Percentiles rank a stretch among this genome's conserved stretches.
These are phyloP conservation scores for Micrasema minimum DNA, from an alignment of 1,140 invertebrate species.

Conservation along the genomic window DNA sequence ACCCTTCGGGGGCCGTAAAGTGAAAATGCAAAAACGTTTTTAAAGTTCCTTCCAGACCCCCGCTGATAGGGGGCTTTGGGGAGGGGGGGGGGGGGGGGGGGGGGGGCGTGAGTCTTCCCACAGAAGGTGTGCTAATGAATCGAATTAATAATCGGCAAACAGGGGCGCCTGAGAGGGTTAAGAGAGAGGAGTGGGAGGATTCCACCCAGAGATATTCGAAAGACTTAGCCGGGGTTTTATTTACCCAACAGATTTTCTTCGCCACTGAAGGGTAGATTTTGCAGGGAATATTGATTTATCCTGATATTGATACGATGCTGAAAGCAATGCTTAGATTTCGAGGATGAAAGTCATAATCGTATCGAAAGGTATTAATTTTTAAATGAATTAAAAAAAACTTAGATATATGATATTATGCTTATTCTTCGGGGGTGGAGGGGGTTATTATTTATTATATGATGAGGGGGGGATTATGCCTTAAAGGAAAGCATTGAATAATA, in stretches of 20 bases:
- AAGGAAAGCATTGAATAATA: too few species aligned
- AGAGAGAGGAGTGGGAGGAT: background rate
- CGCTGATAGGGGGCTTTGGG: slow-evolving; percentile 52
- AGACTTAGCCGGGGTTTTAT: slow-evolving; percentile 32
- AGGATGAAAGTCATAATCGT: too few species aligned
- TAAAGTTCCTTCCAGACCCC: slow-evolving; percentile 47
- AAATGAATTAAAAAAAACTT: too few species aligned
- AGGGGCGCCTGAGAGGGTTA: slow-evolving; percentile 39
- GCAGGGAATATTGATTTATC: slow-evolving; percentile 27
- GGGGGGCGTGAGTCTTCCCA: too few species aligned
- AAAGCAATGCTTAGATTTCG: too few species aligned
- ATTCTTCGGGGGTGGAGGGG: too few species aligned
- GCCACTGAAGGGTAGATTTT: slow-evolving; percentile 12
- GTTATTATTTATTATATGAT: too few species aligned
- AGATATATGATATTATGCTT: too few species aligned
- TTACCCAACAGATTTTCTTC: slow-evolving; percentile 29
- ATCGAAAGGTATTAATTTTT: too few species aligned
- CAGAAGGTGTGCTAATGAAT: slow-evolving; percentile 54
- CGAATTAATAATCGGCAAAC: slow-evolving; percentile 55
- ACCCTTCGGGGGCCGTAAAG: slow-evolving; percentile 24
- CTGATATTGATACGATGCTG: too few species aligned
- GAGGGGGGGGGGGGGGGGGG: slow-evolving; percentile 19
- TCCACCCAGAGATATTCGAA: slow-evolving; percentile 11
- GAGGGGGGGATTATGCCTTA: too few species aligned
- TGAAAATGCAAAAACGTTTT: slow-evolving; percentile 53